A percentile compares a stretch with the other conserved stretches of the same genome.
Conservation (phyloP, 2,113 vertebrate species). For the Siniperca chuatsi region DNA sequence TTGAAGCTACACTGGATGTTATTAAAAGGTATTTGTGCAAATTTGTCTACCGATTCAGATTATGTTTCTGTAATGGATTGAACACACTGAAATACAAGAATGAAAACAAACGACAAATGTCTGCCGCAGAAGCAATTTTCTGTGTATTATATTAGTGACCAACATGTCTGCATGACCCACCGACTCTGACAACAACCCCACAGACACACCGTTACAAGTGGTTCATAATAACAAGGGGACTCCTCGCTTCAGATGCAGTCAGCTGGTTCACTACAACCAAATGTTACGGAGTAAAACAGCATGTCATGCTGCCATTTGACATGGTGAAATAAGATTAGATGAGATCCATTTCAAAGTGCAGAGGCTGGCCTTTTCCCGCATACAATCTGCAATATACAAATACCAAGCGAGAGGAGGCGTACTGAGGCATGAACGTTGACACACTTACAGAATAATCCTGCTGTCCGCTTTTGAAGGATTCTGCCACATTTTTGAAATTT, state of each 20-base stretch:
- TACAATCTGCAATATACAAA: slow-evolving; percentile 64
- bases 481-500: slow-evolving; percentile 25
- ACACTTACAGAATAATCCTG: slow-evolving; percentile 60
- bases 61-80: slow-evolving; percentile 59
- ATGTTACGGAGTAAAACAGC: slow-evolving; percentile 86
- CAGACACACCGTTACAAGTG: slow-evolving; percentile 78
- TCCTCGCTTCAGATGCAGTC: slow-evolving; percentile 78
- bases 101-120: slow-evolving; percentile 65
- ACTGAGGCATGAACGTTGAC: slow-evolving; percentile 67
- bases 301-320: slow-evolving; percentile 85
- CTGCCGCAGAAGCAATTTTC: slow-evolving; percentile 83
- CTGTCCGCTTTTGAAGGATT: slow-evolving; percentile 27
- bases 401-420: slow-evolving; percentile 42
- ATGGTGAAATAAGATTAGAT: slow-evolving; percentile 85
- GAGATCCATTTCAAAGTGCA: slow-evolving; percentile 80
- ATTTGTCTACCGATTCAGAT: slow-evolving; percentile 50
- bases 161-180: slow-evolving; percentile 77
- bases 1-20: slow-evolving; percentile 61
- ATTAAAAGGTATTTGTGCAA: slow-evolving; percentile 72
- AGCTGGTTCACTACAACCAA: slow-evolving; percentile 81
- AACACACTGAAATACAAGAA: slow-evolving; percentile 53
- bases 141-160: slow-evolving; percentile 84
- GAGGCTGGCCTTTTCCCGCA: slow-evolving; percentile 63
- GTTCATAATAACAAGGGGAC: slow-evolving; percentile 83
- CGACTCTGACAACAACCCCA: slow-evolving; percentile 75